Evolutionary conservation across 2,113 vertebrate species (phyloP).

Genomic region (Maccullochella peelii): DNA sequence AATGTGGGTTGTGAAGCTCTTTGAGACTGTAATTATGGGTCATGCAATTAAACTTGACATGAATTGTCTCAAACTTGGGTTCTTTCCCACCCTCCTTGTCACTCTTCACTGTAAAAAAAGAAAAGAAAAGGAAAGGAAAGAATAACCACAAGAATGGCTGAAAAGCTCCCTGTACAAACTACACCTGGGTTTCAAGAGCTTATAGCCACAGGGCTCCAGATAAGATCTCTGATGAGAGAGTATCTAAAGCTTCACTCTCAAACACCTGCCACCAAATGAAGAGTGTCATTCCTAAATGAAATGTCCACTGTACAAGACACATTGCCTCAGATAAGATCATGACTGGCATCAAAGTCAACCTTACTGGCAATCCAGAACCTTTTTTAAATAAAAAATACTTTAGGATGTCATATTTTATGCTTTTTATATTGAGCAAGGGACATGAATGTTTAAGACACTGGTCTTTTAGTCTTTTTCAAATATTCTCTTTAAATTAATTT

Average conservation of each 20-base stretch:
- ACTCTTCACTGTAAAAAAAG: not conserved
- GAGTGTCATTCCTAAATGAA: not conserved
- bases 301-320: not conserved
- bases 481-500: not conserved
- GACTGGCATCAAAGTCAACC: not conserved
- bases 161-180: not conserved
- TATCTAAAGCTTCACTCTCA: no score
- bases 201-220: no score
- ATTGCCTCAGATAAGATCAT: not conserved
- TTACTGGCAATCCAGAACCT: not conserved
- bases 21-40: slow-evolving; percentile 3
- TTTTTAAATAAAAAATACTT: not conserved
- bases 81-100: not conserved
- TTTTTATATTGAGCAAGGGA: not conserved
- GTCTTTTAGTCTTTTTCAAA: not conserved
- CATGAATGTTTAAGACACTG: not conserved
- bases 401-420: not conserved
- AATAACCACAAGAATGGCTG: not conserved
- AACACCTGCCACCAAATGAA: no score
- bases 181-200: no score
- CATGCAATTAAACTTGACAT: not conserved
- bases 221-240: no score
- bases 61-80: not conserved
- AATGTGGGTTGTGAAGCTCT: not conserved
- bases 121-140: no score